These are phyloP conservation scores for Rissa tridactyla DNA, from an alignment of 2,113 vertebrate genomes.

Conservation along the genomic window DNA sequence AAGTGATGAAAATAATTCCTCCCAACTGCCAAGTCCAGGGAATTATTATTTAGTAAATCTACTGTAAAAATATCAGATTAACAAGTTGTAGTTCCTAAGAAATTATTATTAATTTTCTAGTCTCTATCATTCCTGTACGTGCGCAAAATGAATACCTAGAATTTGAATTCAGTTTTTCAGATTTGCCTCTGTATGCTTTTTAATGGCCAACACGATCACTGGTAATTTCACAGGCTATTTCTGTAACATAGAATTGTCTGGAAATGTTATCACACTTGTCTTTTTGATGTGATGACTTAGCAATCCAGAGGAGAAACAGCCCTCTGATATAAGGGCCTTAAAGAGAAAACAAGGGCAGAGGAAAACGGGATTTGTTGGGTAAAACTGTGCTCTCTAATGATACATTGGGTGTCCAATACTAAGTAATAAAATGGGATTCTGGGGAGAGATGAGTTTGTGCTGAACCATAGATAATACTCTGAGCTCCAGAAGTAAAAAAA, in stretches of 20 bases:
- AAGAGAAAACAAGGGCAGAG: neutral
- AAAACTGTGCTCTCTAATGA: neutral
- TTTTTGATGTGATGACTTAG: slow-evolving; percentile 5
- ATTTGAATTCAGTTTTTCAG: neutral
- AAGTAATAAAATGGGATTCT: neutral
- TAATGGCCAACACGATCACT: neutral
- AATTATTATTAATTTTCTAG: neutral
- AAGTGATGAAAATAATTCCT: neutral
- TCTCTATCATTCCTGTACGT: neutral
- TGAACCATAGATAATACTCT: neutral
- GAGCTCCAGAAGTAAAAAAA: neutral
- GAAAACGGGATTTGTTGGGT: neutral
- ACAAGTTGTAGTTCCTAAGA: neutral
- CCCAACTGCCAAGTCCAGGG: neutral
- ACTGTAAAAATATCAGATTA: neutral
- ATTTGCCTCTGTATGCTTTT: neutral
- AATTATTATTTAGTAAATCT: neutral
- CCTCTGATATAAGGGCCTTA: neutral
- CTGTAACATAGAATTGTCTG: neutral
- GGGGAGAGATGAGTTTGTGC: neutral
- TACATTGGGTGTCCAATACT: neutral
- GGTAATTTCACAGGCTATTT: neutral
- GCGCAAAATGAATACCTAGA: neutral
- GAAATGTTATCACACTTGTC: neutral
- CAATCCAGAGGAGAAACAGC: neutral